Percentiles rank a stretch among this genome's conserved stretches.
Conservation (phyloP, 2,888 invertebrate species). For the Drosophila nigritarsus region DNA sequence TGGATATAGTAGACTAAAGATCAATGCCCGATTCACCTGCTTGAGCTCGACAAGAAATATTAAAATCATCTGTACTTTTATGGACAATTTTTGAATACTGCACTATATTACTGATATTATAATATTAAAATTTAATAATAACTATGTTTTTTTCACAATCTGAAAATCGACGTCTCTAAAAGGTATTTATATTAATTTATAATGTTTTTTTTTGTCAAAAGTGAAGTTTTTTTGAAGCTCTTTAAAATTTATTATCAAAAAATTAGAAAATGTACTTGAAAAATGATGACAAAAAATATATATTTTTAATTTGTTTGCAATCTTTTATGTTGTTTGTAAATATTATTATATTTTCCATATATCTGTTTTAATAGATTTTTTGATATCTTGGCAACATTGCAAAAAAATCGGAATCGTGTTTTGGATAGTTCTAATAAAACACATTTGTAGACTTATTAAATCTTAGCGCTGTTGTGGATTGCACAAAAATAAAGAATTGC, state of each 20-base stretch:
- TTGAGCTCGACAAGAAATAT: neutral
- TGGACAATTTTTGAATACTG: neutral
- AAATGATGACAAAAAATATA: neutral
- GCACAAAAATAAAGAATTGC: neutral
- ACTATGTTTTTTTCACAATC: neutral
- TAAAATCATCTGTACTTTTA: neutral
- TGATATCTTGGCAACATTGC: neutral
- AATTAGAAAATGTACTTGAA: no score
- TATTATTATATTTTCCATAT: neutral
- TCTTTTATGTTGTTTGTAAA: neutral
- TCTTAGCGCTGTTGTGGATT: neutral
- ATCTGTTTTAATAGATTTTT: neutral
- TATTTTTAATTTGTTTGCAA: neutral
- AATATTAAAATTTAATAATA: neutral
- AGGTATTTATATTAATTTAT: neutral
- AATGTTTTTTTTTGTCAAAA: neutral
- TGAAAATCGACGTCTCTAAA: neutral
- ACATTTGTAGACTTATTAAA: neutral
- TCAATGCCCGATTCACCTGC: neutral
- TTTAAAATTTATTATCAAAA: accelerated
- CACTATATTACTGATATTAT: neutral
- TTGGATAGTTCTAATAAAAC: neutral
- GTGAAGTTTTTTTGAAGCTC: neutral
- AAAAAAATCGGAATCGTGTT: neutral
- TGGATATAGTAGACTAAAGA: neutral